Evolutionary conservation across 92 coral and sea anemone genomes (phyloP), one percentile per base, ranked within the genome.

Genomic region (Porites rus): DNA sequence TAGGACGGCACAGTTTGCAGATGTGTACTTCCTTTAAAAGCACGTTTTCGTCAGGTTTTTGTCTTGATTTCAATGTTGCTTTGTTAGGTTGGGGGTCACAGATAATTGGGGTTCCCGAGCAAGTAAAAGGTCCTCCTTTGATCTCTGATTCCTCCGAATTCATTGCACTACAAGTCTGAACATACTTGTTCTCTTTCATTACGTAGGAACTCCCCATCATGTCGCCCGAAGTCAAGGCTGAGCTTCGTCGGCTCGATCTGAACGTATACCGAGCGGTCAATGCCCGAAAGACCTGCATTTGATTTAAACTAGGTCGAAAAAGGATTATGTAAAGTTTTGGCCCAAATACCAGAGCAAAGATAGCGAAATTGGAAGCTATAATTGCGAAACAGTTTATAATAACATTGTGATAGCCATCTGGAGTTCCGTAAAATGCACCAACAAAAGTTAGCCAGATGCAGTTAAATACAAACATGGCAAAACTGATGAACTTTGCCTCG

Each of bases 401-500:
- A 43, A 85, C 87, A 73, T 85, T 83, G 72, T 91, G 92, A 10
- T 88, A 81, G 0, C 93, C 93, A 17, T 72, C 76, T 16, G 92
- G 88, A 1, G 96, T 90, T 19, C 92, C 92, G 59, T 88, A 91
- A 74, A 90, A 88, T 43, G 82, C 91, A 9, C 92, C 88, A 50
- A 86, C 86, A 77, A 88, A 93, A 1, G 90, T 87, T 74, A 83
- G 79, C 96, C 96, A 93, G 2, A 88, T 50, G 10, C 82, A 51
- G 78, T 91, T 88, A n/a, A 93, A 88, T 3, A 84, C 86, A 20
- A 93, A 76, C 96, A 93, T 88, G 60, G 89, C 83, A 59, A 70
- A 91, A 18, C 93, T 90, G 21, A 96, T 93, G 81, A 92, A 90
- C 91, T 85, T 91, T n/a, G 95, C 98, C 61, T 93, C 95, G 93